These are phyloP conservation scores for Eristalis arbustorum DNA, from an alignment of 2,888 invertebrate species.

Conservation along the genomic window DNA sequence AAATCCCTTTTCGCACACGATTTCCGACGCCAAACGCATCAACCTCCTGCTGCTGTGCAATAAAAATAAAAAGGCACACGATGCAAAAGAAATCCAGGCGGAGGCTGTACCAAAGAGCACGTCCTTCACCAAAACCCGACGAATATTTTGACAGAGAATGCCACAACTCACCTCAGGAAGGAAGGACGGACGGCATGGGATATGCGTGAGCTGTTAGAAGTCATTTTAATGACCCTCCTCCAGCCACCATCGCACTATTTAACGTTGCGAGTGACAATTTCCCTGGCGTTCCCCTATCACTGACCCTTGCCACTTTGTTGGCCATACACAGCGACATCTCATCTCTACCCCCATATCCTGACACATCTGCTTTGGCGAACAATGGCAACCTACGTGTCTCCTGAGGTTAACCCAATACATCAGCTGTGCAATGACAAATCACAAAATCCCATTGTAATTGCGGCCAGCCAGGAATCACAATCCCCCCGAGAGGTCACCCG, in stretches of 20 bases:
- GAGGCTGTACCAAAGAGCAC: no score
- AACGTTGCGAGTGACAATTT: neutral
- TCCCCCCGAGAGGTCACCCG: constrained; percentile 24
- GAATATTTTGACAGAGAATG: no score
- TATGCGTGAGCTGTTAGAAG: neutral
- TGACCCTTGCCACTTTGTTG: neutral
- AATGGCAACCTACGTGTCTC: neutral
- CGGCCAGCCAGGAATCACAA: neutral
- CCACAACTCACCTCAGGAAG: no score
- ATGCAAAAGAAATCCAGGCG: no score
- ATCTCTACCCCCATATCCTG: neutral
- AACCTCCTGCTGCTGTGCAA: no score
- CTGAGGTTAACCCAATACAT: constrained; percentile 14
- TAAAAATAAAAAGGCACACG: no score
- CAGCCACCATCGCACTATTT: neutral
- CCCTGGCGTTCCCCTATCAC: neutral
- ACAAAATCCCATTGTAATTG: constrained; percentile 32
- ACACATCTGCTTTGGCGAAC: neutral
- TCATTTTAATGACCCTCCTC: neutral
- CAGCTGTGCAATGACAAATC: constrained; percentile 63
- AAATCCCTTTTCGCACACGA: no score
- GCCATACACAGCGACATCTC: neutral
- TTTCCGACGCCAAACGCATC: no score
- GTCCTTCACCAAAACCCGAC: no score
- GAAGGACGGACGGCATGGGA: neutral